Percentiles rank a stretch among this genome's conserved stretches.
Evolutionary conservation across 2,113 vertebrate species (phyloP).

Genomic region (Larimichthys crocea): DNA sequence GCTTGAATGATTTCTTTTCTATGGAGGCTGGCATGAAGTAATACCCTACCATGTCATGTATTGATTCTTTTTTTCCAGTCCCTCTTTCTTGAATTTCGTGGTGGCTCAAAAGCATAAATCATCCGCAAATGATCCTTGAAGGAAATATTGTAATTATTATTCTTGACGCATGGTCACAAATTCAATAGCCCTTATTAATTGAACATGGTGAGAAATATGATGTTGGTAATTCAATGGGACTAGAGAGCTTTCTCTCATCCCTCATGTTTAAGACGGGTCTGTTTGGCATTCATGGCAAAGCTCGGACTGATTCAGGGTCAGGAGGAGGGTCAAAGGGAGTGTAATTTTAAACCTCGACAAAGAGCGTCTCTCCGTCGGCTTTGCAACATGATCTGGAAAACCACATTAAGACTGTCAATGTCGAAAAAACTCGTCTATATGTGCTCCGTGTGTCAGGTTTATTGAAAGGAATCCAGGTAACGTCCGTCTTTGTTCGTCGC

Average conservation of each 20-base stretch:
- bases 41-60: constrained; percentile 80
- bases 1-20: constrained; percentile 81
- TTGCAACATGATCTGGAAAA: constrained; percentile 11
- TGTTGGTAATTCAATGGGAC: constrained; percentile 75
- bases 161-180: constrained; percentile 82
- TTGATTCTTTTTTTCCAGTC: constrained; percentile 76
- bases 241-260: constrained; percentile 58
- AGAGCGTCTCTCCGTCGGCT: constrained; percentile 18
- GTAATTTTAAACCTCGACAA: constrained; percentile 54
- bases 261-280: constrained; percentile 67
- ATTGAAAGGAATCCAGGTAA: constrained; percentile 9
- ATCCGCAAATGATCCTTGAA: constrained; percentile 78
- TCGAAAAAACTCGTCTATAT: background rate
- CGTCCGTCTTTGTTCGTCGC: constrained; percentile 5
- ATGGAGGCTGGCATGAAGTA: constrained; percentile 76
- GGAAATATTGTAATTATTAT: constrained; percentile 85
- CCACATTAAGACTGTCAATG: background rate
- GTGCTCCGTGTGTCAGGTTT: background rate
- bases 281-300: constrained; percentile 67
- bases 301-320: constrained; percentile 45
- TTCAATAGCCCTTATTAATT: constrained; percentile 85
- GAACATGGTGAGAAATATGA: constrained; percentile 82
- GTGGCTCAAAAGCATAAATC: constrained; percentile 79
- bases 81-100: constrained; percentile 76
- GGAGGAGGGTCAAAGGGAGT: constrained; percentile 48